Percentiles rank a stretch among this genome's conserved stretches.
Evolutionary conservation across 1,140 invertebrate genomes (phyloP).

Genomic region (Trichoplusia ni): DNA sequence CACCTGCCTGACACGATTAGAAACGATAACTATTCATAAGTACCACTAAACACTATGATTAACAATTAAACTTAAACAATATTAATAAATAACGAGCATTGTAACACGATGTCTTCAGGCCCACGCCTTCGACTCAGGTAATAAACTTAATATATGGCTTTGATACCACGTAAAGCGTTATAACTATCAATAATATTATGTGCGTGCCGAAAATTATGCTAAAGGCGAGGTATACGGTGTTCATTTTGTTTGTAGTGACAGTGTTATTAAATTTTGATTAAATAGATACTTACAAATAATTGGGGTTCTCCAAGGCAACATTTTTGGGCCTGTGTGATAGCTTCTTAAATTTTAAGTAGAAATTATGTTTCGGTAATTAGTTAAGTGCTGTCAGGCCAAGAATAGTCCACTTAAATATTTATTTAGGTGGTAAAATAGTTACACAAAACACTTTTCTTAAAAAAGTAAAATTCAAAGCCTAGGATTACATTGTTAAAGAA

Average conservation of each 20-base stretch:
- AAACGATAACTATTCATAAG: constrained; percentile 6
- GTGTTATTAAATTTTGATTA: too few relatives aligned
- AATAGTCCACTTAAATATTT: too few relatives aligned
- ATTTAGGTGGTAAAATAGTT: too few relatives aligned
- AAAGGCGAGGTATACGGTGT: not conserved
- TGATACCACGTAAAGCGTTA: constrained; percentile 2
- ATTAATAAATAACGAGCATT: constrained; percentile 22
- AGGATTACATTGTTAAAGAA: too few relatives aligned
- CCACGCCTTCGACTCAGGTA: constrained; percentile 7
- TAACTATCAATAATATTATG: constrained; percentile 26
- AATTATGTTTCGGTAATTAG: too few relatives aligned
- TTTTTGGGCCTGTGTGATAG: too few relatives aligned
- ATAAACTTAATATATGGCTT: constrained; percentile 20
- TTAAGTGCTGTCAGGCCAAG: too few relatives aligned
- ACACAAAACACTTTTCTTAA: too few relatives aligned
- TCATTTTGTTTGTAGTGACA: constrained; percentile 7
- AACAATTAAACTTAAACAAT: constrained; percentile 26
- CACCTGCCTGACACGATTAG: not conserved
- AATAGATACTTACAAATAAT: too few relatives aligned
- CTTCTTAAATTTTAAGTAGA: too few relatives aligned
- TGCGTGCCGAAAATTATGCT: constrained; percentile 13
- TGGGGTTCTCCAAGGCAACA: too few relatives aligned
- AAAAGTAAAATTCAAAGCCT: too few relatives aligned
- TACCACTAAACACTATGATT: constrained; percentile 7
- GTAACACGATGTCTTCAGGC: constrained; percentile 13